Percentiles rank a stretch among this genome's conserved stretches.
phyloP scores from a whole-genome alignment of 2,113 vertebrate genomes.

The Garra rufa region DNA sequence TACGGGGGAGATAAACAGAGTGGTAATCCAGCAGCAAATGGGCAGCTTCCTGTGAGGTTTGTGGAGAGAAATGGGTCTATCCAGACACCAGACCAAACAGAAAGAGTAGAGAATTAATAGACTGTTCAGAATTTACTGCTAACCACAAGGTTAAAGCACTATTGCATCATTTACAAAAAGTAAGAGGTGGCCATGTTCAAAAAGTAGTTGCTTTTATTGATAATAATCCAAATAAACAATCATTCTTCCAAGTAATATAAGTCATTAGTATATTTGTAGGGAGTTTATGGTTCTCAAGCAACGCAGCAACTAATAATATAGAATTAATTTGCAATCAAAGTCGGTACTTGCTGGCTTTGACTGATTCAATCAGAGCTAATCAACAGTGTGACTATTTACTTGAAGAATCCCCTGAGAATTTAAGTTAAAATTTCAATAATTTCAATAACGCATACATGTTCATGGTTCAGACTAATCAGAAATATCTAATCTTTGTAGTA shows the following conservation, averaged over 20 bases:
- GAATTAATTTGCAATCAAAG: too few species aligned
- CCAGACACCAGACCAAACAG: background rate
- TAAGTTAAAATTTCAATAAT: background rate
- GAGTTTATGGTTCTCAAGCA: background rate
- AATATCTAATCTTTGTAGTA: background rate
- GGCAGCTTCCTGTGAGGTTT: conserved; percentile 4
- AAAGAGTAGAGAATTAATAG: background rate
- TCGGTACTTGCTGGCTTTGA: too few species aligned
- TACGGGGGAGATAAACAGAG: background rate
- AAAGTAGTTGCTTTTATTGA: background rate
- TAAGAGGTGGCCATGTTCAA: background rate
- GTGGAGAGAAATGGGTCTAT: background rate
- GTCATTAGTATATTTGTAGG: background rate
- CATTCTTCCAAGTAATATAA: background rate
- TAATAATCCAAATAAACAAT: background rate
- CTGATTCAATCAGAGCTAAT: too few species aligned
- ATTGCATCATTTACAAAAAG: background rate
- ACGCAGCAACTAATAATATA: background rate
- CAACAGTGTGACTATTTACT: background rate
- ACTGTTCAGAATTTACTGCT: background rate
- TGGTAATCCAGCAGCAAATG: conserved; percentile 11
- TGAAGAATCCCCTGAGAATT: background rate
- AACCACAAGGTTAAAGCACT: background rate
- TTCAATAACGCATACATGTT: background rate
- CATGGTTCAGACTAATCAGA: too few species aligned